Evolutionary conservation across 2,797 vertebrate species (phyloP), one percentile per base, ranked within the genome.

Genomic region (Gorsachius magnificus): DNA sequence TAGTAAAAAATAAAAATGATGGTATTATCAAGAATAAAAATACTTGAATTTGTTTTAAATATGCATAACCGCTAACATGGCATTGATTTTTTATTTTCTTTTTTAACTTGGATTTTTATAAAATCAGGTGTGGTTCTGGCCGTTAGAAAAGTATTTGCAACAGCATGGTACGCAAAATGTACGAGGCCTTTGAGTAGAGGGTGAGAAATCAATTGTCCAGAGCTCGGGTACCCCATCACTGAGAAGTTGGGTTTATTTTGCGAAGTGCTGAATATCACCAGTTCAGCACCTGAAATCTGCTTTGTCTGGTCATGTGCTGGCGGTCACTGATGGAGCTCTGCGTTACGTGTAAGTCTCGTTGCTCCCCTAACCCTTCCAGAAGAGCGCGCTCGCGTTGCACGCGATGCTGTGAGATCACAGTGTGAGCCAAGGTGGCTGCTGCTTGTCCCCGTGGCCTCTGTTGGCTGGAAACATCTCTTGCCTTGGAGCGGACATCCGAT

Each of bases 361-460:
- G 10, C 8, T 16, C 35, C 41, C 10, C 29, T 4, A 19, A 18
- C 45, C n/a, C 21, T 22, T 8, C 3, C 65, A 8, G 61, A 4
- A 19, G 26, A 18, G 20, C 57, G 0, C 7, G 0, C 13, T 3
- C 0, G 3, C 13, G 0, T 10, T 18, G n/a, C 2, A 29, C 1
- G 38, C 1, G 2, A 6, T 4, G 17, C 68, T 43, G 19, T 6
- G 13, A 33, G 53, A 19, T 17, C 11, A 5, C 84, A 26, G 35
- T 28, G 3, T 12, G 13, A 6, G 43, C n/a, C 8, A 9, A 22
- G 17, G 24, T 13, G n/a, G 10, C 17, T 31, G 18, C 35, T n/a
- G 75, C 81, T 48, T 17, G 14, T 17, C 21, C 53, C 22, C 7
- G 11, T 29, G 45, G 6, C 21, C 35, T 31, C 29, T 41, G 51